Conservation (phyloP, 37 sponge, comb jelly and placozoan species). For the Hormiphora californensis region DNA sequence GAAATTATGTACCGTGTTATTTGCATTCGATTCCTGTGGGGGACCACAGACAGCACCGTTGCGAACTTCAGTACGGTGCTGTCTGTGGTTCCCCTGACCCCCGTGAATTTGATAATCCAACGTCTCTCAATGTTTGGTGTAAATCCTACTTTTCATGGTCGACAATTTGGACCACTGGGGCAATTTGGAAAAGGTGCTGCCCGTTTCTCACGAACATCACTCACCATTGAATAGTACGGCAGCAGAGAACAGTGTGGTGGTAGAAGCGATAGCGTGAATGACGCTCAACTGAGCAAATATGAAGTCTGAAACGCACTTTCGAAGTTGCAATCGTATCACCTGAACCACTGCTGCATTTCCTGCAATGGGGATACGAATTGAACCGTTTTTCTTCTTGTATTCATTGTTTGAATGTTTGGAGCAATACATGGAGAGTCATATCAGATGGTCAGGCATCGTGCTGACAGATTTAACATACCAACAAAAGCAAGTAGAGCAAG, state of each 20-base stretch:
- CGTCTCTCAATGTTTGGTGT: too few species aligned
- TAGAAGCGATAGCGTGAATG: neutral
- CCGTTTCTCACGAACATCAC: neutral
- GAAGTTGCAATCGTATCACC: neutral
- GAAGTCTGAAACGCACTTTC: slow-evolving; percentile 32
- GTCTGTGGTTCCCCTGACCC: too few species aligned
- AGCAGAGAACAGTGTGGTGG: neutral
- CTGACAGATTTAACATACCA: neutral
- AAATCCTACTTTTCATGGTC: neutral
- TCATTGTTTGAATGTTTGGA: too few species aligned
- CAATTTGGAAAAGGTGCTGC: neutral
- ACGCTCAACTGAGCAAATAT: slow-evolving; percentile 32
- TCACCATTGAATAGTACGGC: neutral
- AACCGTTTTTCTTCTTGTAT: too few species aligned
- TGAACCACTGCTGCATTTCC: slow-evolving; percentile 2
- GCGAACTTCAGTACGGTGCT: too few species aligned
- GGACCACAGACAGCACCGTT: too few species aligned
- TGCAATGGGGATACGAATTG: too few species aligned
- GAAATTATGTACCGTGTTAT: too few species aligned
- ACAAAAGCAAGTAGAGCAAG: neutral
- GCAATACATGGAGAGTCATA: too few species aligned
- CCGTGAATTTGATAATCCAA: too few species aligned
- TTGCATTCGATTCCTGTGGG: too few species aligned
- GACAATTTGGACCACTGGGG: neutral
- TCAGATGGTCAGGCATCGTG: too few species aligned